phyloP scores from a whole-genome alignment of 2,113 vertebrate genomes.

The Eulemur macaco region DNA sequence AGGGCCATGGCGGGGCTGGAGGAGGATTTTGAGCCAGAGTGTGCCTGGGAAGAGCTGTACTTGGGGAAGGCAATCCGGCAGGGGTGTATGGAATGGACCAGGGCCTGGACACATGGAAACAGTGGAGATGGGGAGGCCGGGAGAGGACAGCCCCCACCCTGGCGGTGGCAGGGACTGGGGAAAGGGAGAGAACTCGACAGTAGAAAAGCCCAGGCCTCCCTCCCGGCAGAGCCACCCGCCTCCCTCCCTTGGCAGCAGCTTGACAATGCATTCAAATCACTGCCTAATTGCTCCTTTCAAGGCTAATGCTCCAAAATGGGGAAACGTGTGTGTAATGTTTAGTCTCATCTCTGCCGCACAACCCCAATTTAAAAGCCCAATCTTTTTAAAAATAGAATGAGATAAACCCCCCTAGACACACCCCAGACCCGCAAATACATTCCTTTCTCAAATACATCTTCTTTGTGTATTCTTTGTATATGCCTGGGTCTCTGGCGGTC shows the following conservation, averaged over 20 bases:
- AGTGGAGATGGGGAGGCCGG: not conserved
- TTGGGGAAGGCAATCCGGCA: not conserved
- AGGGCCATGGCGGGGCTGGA: not conserved
- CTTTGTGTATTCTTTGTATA: not conserved
- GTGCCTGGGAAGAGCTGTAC: not conserved
- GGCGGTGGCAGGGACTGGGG: not conserved
- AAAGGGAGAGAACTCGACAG: not conserved
- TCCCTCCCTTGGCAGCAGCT: constrained; percentile 27
- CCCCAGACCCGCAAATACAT: not conserved
- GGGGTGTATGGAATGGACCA: not conserved
- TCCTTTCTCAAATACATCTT: not conserved
- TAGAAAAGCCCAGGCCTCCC: not conserved
- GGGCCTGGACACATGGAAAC: not conserved
- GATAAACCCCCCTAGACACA: not conserved
- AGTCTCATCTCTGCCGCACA: constrained; percentile 55
- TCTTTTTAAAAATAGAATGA: constrained; percentile 57
- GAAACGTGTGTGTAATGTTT: constrained; percentile 51
- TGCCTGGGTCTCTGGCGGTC: not conserved
- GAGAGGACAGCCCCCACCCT: not conserved
- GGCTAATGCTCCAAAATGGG: constrained; percentile 47
- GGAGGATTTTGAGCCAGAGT: not conserved
- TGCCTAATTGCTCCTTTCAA: constrained; percentile 66
- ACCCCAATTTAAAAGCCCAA: constrained; percentile 59
- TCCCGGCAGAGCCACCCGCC: constrained; percentile 54
- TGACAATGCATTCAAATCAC: constrained; percentile 48